Percentiles rank a stretch among this genome's conserved stretches.
Conservation (phyloP, 2,797 vertebrate genomes). For the Aplochiton taeniatus region DNA sequence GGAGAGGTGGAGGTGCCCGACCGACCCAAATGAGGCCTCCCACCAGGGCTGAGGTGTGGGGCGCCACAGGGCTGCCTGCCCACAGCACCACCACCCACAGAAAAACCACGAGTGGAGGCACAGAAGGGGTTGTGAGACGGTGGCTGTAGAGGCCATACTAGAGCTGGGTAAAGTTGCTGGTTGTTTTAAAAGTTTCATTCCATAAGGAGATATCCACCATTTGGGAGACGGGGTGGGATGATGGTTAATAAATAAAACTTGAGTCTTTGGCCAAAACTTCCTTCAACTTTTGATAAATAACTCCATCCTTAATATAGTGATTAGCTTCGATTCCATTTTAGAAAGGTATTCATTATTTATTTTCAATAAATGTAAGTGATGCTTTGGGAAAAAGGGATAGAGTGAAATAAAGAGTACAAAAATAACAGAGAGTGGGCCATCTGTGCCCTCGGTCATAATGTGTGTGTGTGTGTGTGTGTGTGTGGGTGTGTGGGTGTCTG, state of each 20-base stretch:
- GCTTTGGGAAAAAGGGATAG: conserved; percentile 45
- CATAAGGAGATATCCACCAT: no score
- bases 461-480: not conserved
- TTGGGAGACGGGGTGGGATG: no score
- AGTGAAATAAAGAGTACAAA: conserved; percentile 24
- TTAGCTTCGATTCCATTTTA: not conserved
- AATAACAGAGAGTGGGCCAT: conserved; percentile 26
- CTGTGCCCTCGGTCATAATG: not conserved
- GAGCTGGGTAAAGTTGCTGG: no score
- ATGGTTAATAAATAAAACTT: no score
- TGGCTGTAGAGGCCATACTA: not conserved
- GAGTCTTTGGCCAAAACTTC: no score
- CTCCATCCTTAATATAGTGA: no score
- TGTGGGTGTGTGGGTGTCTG: conserved; percentile 4
- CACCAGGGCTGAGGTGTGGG: conserved; percentile 15
- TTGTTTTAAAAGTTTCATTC: no score
- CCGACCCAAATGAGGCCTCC: conserved; percentile 11
- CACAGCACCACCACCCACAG: conserved; percentile 40
- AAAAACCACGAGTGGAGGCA: conserved; percentile 16
- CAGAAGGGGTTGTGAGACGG: not conserved
- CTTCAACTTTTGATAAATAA: no score
- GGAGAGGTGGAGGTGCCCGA: conserved; percentile 56
- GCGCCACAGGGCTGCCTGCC: conserved; percentile 6
- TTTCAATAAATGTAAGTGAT: conserved; percentile 23
- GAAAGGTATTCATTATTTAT: conserved; percentile 43